These are phyloP conservation scores for Microtus ochrogaster DNA, from an alignment of 2,113 vertebrate species.

Conservation along the genomic window DNA sequence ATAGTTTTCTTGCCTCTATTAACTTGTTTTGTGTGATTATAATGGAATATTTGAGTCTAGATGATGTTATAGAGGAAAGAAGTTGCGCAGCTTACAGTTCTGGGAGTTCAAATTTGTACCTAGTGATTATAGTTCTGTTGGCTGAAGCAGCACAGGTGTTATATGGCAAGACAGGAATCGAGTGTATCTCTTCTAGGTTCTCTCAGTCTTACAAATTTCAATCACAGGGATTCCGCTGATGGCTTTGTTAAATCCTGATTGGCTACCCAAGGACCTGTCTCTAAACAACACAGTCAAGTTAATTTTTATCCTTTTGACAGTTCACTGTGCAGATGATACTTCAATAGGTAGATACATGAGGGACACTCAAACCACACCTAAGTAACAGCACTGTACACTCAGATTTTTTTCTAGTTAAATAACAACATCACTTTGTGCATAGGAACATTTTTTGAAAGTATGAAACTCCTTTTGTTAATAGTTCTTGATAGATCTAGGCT, in stretches of 20 bases:
- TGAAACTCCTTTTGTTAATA: neutral
- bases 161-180: neutral
- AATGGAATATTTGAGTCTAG: neutral
- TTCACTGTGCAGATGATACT: neutral
- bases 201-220: neutral
- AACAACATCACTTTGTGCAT: neutral
- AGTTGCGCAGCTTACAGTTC: neutral
- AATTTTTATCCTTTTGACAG: neutral
- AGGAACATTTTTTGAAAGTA: neutral
- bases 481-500: neutral
- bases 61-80: neutral
- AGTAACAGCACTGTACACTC: neutral
- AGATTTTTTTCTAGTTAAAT: neutral
- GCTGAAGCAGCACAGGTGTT: neutral
- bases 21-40: neutral
- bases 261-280: no score
- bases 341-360: neutral
- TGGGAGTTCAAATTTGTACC: neutral
- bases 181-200: neutral
- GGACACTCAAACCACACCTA: neutral
- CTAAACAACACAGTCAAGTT: neutral
- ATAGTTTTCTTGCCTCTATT: neutral
- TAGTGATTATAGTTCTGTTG: neutral
- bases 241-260: neutral
- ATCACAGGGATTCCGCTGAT: neutral